Conservation (phyloP, 2,797 vertebrate genomes). For the Xenentodon cancila region DNA sequence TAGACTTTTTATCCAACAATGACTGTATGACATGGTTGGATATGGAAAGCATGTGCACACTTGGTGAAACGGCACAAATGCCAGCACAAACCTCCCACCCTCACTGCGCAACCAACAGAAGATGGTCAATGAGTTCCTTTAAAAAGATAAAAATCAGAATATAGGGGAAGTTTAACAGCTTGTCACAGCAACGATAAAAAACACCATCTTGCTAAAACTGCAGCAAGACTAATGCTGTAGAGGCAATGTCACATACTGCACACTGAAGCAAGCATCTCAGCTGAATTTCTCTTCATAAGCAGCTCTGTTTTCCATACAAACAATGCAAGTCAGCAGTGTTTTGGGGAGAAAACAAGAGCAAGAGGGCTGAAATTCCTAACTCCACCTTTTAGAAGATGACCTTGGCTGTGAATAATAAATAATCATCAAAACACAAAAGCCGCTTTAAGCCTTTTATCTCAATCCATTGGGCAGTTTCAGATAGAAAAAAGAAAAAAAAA, state of each 20-base stretch:
- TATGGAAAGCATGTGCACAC: constrained; percentile 21
- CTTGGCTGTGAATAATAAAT: not conserved
- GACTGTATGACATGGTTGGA: constrained; percentile 36
- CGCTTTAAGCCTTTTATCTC: not conserved
- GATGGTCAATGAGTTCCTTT: constrained; percentile 44
- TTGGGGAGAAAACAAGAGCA: constrained; percentile 16
- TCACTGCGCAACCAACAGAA: constrained; percentile 20
- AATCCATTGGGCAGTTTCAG: constrained; percentile 37
- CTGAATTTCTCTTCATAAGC: constrained; percentile 47
- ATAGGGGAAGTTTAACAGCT: not conserved
- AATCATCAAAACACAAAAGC: not conserved
- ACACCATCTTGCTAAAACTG: constrained; percentile 73
- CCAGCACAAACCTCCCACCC: constrained; percentile 42
- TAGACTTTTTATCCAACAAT: not conserved
- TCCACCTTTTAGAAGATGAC: too few species aligned
- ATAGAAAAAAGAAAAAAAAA: constrained; percentile 57
- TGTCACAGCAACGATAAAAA: constrained; percentile 40
- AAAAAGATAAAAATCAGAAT: constrained; percentile 3
- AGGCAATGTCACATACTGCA: constrained; percentile 40
- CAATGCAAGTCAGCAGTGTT: constrained; percentile 35
- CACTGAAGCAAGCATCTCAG: constrained; percentile 33
- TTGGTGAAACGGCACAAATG: constrained; percentile 44
- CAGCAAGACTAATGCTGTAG: constrained; percentile 61
- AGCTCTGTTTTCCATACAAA: constrained; percentile 30
- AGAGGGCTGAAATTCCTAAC: not conserved